Evolutionary conservation across 2,113 vertebrate genomes (phyloP), one percentile per base, ranked within the genome.

Genomic region (Leptobrachium ailaonicum): DNA sequence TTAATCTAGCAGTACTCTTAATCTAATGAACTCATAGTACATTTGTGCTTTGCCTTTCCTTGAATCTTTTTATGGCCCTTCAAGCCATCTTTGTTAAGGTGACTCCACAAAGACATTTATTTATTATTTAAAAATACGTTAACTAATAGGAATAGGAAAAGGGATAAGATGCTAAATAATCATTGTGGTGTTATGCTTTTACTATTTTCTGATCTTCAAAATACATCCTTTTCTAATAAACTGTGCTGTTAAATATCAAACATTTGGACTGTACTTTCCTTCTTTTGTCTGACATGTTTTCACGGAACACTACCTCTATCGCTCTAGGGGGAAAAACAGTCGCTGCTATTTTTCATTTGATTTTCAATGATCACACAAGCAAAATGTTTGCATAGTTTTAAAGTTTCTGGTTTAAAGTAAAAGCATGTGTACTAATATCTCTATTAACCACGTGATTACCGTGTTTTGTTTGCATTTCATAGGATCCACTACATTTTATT

Each of bases 241-340:
- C 73, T 42, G 74, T 68, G 76, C 4, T 73, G 68, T 70, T 14
- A 79, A 74, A 63, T 85, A 78, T 40, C 1, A 43, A 83, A 71
- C 80, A 75, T n/a, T 66, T 0, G 41, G 53, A 13, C 45, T 83
- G 77, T 82, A 66, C 44, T 67, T 73, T 53, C 75, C 2, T 0
- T 66, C 32, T 44, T 73, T 45, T 53, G 76, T 82, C 74, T 81
- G 83, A 50, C 83, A 73, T 85, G 83, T 76, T 85, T 74, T 90
- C 87, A 86, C 73, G 71, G 83, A 87, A 88, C 84, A 86, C 80
- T 89, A 87, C 84, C 79, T 90, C 87, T 83, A 79, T 60, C 70
- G 86, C 86, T 86, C 63, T 83, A 86, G 83, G 85, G 82, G 47
- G 87, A 67, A 62, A 70, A 88, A 84, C 73, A 86, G 76, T 69